These are phyloP conservation scores for Mycalesis mineus DNA, from an alignment of 2,888 invertebrate genomes.

Conservation along the genomic window DNA sequence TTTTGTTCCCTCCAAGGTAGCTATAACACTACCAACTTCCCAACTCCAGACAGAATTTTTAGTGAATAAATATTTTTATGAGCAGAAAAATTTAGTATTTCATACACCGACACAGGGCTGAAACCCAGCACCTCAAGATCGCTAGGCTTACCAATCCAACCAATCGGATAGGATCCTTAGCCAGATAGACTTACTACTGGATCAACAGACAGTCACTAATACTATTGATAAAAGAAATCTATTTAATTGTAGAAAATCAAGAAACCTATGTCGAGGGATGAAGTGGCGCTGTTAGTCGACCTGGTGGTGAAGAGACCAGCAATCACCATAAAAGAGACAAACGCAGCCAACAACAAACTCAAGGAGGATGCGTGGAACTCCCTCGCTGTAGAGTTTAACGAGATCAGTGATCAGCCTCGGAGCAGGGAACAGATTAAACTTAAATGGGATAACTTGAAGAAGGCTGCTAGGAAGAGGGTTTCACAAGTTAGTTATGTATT, in stretches of 20 bases:
- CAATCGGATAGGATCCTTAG: too few species aligned
- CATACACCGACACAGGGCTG: too few species aligned
- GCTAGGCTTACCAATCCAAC: too few species aligned
- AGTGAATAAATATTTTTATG: too few species aligned
- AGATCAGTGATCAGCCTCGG: background rate
- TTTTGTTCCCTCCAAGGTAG: too few species aligned
- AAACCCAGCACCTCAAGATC: too few species aligned
- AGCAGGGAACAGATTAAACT: background rate
- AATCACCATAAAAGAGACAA: conserved; percentile 17
- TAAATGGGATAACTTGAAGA: conserved; percentile 17
- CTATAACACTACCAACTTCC: too few species aligned
- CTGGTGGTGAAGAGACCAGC: background rate
- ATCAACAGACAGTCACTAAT: too few species aligned
- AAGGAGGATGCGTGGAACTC: conserved; percentile 30
- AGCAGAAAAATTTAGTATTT: too few species aligned
- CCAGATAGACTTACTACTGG: too few species aligned
- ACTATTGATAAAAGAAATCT: too few species aligned
- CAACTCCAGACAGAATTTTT: too few species aligned
- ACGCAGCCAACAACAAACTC: conserved; percentile 25
- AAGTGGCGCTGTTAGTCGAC: conserved; percentile 4
- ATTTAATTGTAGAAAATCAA: background rate
- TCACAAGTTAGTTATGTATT: conserved; percentile 1
- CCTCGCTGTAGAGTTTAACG: conserved; percentile 23
- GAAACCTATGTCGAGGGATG: conserved; percentile 7
- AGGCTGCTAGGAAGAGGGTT: conserved; percentile 7